A percentile compares a stretch with the other conserved stretches of the same genome.
phyloP scores from a whole-genome alignment of 64 coral and sea anemone species.

The Trachythela sp. region DNA sequence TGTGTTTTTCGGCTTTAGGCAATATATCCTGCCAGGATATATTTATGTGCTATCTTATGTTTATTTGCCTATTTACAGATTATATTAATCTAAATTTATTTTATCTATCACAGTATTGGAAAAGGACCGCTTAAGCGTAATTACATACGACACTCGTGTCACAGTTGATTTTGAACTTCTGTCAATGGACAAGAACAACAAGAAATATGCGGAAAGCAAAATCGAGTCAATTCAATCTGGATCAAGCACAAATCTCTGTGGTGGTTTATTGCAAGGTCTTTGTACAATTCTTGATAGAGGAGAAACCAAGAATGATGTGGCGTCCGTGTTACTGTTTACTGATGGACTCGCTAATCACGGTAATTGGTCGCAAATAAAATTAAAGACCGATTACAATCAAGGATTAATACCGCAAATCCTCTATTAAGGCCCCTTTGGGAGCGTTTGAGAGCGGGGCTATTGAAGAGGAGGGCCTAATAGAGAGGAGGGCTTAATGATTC shows the following conservation, averaged over 20 bases:
- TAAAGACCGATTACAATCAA: no score
- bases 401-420: no score
- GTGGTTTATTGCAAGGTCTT: background rate
- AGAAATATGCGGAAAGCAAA: background rate
- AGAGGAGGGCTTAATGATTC: no score
- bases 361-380: background rate
- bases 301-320: background rate
- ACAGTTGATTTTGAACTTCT: background rate
- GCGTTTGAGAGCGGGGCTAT: no score
- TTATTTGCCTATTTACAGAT: background rate
- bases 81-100: background rate
- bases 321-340: constrained; percentile 1
- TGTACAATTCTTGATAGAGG: constrained; percentile 14
- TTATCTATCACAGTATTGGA: background rate
- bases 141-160: background rate
- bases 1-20: no score
- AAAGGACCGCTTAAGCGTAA: background rate
- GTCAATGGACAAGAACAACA: background rate
- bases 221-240: background rate
- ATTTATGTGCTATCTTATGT: no score
- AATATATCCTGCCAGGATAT: no score
- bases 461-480: no score
- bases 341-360: constrained; percentile 5
- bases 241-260: background rate
- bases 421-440: no score